These are phyloP conservation scores for Hypena proboscidalis DNA, from an alignment of 2,888 invertebrate genomes.

Conservation along the genomic window DNA sequence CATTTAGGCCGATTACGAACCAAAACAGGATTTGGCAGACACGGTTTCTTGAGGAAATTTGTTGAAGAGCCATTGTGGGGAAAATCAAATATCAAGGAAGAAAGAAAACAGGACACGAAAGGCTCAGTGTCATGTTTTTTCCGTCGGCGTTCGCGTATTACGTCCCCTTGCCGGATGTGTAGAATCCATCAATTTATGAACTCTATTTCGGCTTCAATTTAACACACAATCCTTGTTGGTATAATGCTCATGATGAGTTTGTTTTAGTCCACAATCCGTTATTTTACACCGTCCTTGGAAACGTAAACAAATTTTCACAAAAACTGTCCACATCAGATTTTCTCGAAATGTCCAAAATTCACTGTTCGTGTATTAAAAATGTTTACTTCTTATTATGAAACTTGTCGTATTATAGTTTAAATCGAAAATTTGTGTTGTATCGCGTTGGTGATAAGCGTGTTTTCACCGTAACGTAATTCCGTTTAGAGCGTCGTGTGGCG, in stretches of 20 bases:
- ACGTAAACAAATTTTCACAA: conserved; percentile 56
- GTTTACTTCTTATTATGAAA: conserved; percentile 20
- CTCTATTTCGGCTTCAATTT: conserved; percentile 67
- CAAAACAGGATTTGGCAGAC: conserved; percentile 74
- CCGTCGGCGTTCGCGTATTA: conserved; percentile 78
- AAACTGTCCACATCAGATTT: conserved; percentile 59
- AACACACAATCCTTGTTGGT: conserved; percentile 66
- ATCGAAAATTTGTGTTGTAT: conserved; percentile 56
- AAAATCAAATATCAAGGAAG: conserved; percentile 81
- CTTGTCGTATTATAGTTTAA: conserved; percentile 36
- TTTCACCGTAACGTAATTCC: conserved; percentile 74
- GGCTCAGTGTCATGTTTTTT: conserved; percentile 84
- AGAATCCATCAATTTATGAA: conserved; percentile 83
- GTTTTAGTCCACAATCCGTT: conserved; percentile 53
- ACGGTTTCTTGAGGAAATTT: conserved; percentile 64
- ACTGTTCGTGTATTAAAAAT: conserved; percentile 25
- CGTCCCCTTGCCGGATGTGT: conserved; percentile 79
- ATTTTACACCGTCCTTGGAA: conserved; percentile 41
- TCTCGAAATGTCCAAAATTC: conserved; percentile 28
- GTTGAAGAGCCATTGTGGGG: conserved; percentile 73
- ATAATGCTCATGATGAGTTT: conserved; percentile 60
- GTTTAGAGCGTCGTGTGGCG: conserved; percentile 74
- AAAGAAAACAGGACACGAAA: conserved; percentile 78
- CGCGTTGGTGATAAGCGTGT: conserved; percentile 75
- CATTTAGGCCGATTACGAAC: conserved; percentile 74